Base-by-base conservation (phyloP, 2,797 vertebrate species). In the Sardinella longiceps region DNA sequence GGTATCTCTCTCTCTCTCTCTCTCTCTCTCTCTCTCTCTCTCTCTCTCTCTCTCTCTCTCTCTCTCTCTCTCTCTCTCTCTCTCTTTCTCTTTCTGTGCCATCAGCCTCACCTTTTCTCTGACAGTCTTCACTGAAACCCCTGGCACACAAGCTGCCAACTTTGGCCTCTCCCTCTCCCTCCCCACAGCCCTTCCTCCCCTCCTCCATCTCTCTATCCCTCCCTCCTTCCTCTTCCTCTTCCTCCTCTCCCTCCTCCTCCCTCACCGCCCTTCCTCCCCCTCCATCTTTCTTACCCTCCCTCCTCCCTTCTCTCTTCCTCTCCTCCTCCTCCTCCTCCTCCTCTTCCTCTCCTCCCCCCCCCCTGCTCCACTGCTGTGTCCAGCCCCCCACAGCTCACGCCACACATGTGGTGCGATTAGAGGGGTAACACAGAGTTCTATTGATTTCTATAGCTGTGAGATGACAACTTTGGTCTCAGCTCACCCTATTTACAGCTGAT, bases 391-490 rank as follows among this genome's bases (percentile, higher is more conserved):
- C 84, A 83, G 58, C 88, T 87, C 30, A 9, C 90, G 87, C 88
- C 85, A 87, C 87, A 88, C 82, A 82, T 88, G 87, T 89, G 85
- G 82, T 39, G 83, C 87, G 89, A 94, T 93, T 87, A 92, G 84
- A 90, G 85, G 80, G 48, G 86, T 84, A 88, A 88, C 83, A 83
- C 85, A 84, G 88, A 48, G 89, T 85, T 90, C 46, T 89, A 95
- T 95, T 92, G 93, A 95, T 95, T 93, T 92, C 85, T 88, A 86
- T 86, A 89, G 87, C 91, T 91, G 90, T 86, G 90, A 91, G 90
- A 93, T 92, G 92, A 95, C 90, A 92, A 89, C 89, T 93, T 90
- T 88, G 89, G 85, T 88, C 89, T 92, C 88, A 90, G 90, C 91
- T 91, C 84, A 10, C 81, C 87, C 85, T 92, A 91, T 93, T 94